phyloP scores from a whole-genome alignment of 2,888 invertebrate species.

The Osedax frankpressi region DNA sequence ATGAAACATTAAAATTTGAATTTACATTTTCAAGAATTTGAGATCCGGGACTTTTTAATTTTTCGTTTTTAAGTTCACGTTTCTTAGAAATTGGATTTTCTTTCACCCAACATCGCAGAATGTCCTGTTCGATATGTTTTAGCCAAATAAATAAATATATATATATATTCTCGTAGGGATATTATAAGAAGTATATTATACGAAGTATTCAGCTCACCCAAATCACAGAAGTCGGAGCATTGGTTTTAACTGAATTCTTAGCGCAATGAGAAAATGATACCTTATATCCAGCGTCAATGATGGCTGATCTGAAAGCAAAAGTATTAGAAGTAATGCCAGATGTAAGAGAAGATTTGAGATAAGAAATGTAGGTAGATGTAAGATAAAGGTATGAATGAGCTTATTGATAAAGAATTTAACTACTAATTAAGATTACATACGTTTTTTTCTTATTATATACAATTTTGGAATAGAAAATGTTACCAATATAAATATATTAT shows the following conservation, averaged over 20 bases:
- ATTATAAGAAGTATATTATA: neutral
- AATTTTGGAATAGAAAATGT: too few species aligned
- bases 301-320: slow-evolving; percentile 63
- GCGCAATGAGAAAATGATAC: slow-evolving; percentile 84
- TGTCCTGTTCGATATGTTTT: slow-evolving; percentile 48
- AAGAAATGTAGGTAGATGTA: too few species aligned
- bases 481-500: too few species aligned
- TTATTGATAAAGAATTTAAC: too few species aligned
- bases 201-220: slow-evolving; percentile 56
- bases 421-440: too few species aligned
- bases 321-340: too few species aligned
- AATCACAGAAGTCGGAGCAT: slow-evolving; percentile 68
- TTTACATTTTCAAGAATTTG: slow-evolving; percentile 36
- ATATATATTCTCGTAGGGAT: neutral
- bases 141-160: neutral
- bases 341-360: too few species aligned
- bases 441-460: too few species aligned
- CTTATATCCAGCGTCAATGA: slow-evolving; percentile 57
- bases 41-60: slow-evolving; percentile 28
- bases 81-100: slow-evolving; percentile 35
- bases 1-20: slow-evolving; percentile 32
- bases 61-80: slow-evolving; percentile 30
- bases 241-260: slow-evolving; percentile 76
- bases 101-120: slow-evolving; percentile 65
- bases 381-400: too few species aligned